A percentile compares a stretch with the other conserved stretches of the same genome.
phyloP scores from a whole-genome alignment of 2,797 vertebrate genomes.

The Crocodylus rhombifer region DNA sequence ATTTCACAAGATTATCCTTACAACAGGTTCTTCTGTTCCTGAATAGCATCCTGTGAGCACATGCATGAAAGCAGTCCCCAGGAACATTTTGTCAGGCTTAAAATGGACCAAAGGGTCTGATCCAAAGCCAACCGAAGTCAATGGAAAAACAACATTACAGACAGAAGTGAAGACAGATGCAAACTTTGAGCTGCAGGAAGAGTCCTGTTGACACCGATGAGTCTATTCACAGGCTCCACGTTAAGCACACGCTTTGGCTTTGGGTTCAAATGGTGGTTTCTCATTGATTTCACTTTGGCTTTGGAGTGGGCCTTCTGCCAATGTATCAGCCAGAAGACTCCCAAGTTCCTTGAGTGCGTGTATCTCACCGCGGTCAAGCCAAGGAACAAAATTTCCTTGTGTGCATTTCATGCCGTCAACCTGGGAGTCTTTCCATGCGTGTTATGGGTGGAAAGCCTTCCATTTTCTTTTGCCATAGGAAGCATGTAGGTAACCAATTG shows the following conservation, averaged over 20 bases:
- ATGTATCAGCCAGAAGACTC: constrained; percentile 59
- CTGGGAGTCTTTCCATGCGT: not conserved
- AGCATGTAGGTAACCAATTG: not conserved
- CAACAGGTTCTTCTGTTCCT: not conserved
- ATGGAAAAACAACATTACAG: too few species aligned
- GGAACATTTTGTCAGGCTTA: too few species aligned
- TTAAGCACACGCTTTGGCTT: not conserved
- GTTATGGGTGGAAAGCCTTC: not conserved
- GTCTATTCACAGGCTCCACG: not conserved
- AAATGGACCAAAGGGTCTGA: too few species aligned
- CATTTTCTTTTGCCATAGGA: not conserved
- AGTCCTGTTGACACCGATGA: too few species aligned
- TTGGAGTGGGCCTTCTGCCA: not conserved
- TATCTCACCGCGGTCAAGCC: not conserved
- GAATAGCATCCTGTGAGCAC: not conserved
- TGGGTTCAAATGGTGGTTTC: constrained; percentile 19
- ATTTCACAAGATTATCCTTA: not conserved
- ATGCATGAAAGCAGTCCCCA: not conserved
- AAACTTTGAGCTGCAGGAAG: too few species aligned
- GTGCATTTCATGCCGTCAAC: not conserved
- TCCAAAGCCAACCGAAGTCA: too few species aligned
- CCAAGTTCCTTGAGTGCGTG: constrained; percentile 39
- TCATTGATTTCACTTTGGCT: not conserved
- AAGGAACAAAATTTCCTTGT: constrained; percentile 1
- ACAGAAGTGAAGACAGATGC: too few species aligned